These are phyloP conservation scores for Drosophila quadrilineata DNA, from an alignment of 1,140 invertebrate genomes.

Conservation along the genomic window DNA sequence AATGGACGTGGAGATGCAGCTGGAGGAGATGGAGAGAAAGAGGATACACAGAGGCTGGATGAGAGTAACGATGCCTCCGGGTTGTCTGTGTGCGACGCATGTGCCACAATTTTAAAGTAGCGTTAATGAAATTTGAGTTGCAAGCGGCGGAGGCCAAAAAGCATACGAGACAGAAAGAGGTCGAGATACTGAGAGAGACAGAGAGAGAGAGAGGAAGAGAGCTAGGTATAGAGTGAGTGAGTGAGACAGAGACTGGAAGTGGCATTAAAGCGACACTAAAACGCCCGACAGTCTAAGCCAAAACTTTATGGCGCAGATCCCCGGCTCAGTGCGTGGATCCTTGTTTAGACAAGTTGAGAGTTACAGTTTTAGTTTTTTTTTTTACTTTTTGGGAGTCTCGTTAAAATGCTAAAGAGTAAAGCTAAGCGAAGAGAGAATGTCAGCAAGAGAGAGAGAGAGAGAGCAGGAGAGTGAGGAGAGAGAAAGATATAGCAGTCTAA, in stretches of 20 bases:
- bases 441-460: too few species aligned
- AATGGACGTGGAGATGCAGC: too few species aligned
- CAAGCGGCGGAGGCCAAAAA: too few species aligned
- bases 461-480: too few species aligned
- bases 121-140: slow-evolving; percentile 67
- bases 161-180: neutral
- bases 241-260: neutral
- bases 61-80: too few species aligned
- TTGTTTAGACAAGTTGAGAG: slow-evolving; percentile 37
- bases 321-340: slow-evolving; percentile 24
- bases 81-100: slow-evolving; percentile 57
- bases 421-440: too few species aligned
- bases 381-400: slow-evolving; percentile 21
- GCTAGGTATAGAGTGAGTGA: neutral
- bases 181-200: neutral
- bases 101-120: slow-evolving; percentile 73
- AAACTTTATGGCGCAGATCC: slow-evolving; percentile 39
- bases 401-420: slow-evolving; percentile 33
- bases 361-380: slow-evolving; percentile 28
- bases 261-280: slow-evolving; percentile 23
- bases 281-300: slow-evolving; percentile 28
- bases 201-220: neutral
- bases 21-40: neutral
- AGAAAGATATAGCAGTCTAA: too few species aligned
- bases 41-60: too few species aligned